These are phyloP conservation scores for Sinosuthora webbiana DNA, from an alignment of 2,113 vertebrate genomes.

Conservation along the genomic window DNA sequence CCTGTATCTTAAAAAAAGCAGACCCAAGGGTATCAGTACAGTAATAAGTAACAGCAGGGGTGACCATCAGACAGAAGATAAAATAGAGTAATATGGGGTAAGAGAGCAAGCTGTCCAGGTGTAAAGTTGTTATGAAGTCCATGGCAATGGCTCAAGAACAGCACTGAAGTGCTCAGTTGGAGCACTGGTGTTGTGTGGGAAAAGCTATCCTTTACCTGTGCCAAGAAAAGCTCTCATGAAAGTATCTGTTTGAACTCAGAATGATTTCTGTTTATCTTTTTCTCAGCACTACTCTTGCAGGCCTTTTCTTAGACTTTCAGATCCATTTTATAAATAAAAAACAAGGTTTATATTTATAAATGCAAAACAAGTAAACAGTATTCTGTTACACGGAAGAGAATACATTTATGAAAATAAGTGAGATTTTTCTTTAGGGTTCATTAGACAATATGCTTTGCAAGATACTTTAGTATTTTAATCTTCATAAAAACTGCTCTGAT, in stretches of 20 bases:
- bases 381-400: not conserved
- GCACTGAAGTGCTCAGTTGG: not conserved
- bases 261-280: not conserved
- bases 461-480: not conserved
- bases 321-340: not conserved
- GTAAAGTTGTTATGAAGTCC: not conserved
- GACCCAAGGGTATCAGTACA: constrained; percentile 5
- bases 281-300: not conserved
- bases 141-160: not conserved
- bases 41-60: constrained; percentile 47
- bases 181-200: not conserved
- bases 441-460: not conserved
- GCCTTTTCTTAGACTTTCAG: not conserved
- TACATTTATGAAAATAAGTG: not conserved
- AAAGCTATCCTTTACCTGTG: not conserved
- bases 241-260: not conserved
- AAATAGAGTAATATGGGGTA: constrained; percentile 22
- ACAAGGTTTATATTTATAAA: not conserved
- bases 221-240: not conserved
- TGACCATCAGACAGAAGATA: constrained; percentile 22
- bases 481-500: not conserved
- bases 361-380: not conserved
- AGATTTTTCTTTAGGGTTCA: not conserved
- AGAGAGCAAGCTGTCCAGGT: constrained; percentile 1
- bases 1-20: constrained; percentile 28